Conservation (phyloP, 2,113 vertebrate species). For the Nestor notabilis region DNA sequence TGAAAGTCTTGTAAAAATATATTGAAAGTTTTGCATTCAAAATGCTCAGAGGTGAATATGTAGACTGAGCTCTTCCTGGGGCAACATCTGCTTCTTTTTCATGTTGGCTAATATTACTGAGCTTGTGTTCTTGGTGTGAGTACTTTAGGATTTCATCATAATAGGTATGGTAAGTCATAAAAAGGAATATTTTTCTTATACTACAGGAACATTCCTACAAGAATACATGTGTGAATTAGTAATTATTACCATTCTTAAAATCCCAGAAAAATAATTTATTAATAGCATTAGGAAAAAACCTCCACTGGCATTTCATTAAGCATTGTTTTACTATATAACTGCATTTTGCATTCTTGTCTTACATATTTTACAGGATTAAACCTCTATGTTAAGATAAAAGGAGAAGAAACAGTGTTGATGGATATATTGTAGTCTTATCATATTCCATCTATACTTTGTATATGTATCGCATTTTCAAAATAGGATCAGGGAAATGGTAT, state of each 20-base stretch:
- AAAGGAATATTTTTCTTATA: not conserved
- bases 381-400: not conserved
- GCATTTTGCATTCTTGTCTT: not conserved
- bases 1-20: conserved; percentile 15
- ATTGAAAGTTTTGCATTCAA: not conserved
- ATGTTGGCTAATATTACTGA: not conserved
- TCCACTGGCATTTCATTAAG: not conserved
- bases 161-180: not conserved
- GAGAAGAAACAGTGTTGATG: not conserved
- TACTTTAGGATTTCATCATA: not conserved
- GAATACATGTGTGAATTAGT: not conserved
- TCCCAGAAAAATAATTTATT: conserved; percentile 13
- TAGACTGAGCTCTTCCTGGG: not conserved
- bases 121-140: not conserved
- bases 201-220: not conserved
- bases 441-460: not conserved
- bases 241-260: conserved; percentile 3
- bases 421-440: not conserved
- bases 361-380: not conserved
- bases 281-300: not conserved
- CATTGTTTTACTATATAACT: not conserved
- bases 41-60: not conserved
- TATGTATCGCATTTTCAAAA: not conserved
- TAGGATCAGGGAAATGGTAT: not conserved
- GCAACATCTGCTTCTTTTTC: not conserved